Base-by-base conservation (phyloP, 2,888 invertebrate species). In the Hirudinaria manillensis region DNA sequence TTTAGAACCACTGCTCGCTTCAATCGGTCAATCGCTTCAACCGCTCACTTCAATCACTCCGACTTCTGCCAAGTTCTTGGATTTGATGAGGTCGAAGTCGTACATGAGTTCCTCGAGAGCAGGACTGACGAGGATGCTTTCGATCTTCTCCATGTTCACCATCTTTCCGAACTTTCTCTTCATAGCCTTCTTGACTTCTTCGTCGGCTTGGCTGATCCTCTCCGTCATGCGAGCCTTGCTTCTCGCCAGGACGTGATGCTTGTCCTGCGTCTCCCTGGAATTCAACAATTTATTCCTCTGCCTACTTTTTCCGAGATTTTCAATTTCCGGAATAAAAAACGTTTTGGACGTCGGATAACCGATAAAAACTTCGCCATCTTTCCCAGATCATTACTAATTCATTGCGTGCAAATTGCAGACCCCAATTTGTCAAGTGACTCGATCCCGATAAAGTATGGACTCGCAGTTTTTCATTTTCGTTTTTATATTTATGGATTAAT, bases 201-300 rank as follows among this genome's bases (percentile, higher is more conserved):
- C 61, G 16, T 61, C 38, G 34, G 65, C 61, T 56, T 73, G 61
- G n/a, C 61, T 34, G 16, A 73, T 73, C 34, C 45, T 61, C 73
- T 61, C 34, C 65, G 55, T 56, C 73, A 73, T 73, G n/a, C 73
- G 61, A 27, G 73, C 38, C 65, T 73, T 73, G 45, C 65, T 65
- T 10, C 73, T 19, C 36, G 55, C 6, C 65, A 73, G 24, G n/a
- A 65, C 4, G 29, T 36, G 27, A 61, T 73, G 73, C 56, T 73
- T 73, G 21, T 73, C 73, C 29, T 73, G 73, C 2, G 56, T 73
- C 38, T 73, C 73, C 65, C 73, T 73, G 51, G 73, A n/a, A 65
- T n/a, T 65, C 29, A n/a, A 29, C 29, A 53, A 53, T 16, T 53
- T 16, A 53, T 16, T 6, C 19, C 36, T 10, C 10, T 13, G 53